A percentile compares a stretch with the other conserved stretches of the same genome.
These are phyloP conservation scores for Sebastes iracundus DNA, from an alignment of 2,797 vertebrate species.

Conservation along the genomic window DNA sequence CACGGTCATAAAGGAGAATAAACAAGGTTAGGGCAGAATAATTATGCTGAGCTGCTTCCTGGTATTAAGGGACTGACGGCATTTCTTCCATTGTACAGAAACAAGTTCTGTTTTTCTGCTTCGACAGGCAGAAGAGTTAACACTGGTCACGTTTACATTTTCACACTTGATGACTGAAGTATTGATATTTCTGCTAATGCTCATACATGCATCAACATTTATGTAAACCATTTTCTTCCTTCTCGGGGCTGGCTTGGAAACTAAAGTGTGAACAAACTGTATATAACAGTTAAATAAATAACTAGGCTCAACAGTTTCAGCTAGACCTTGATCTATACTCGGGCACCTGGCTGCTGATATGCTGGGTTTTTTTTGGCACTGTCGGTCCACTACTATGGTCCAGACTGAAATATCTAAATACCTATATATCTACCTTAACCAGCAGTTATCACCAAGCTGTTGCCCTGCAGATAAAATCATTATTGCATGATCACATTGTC, in stretches of 20 bases:
- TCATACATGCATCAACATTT: not conserved
- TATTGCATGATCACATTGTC: not conserved
- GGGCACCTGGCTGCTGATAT: not conserved
- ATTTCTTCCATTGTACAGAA: constrained; percentile 51
- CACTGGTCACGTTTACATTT: constrained; percentile 17
- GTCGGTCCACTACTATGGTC: not conserved
- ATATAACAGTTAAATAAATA: not conserved
- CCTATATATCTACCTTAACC: not conserved
- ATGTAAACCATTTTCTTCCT: not conserved
- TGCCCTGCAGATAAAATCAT: not conserved
- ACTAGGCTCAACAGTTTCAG: not conserved
- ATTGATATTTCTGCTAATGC: not conserved
- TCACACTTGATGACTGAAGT: not conserved
- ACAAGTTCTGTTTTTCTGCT: constrained; percentile 21
- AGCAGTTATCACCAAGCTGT: not conserved
- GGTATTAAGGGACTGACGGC: constrained; percentile 61
- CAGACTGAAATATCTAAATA: not conserved
- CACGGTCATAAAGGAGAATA: constrained; percentile 71
- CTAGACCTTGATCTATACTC: not conserved
- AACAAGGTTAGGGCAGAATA: constrained; percentile 77
- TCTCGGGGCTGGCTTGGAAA: not conserved
- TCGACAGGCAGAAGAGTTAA: constrained; percentile 13
- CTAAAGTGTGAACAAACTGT: constrained; percentile 12
- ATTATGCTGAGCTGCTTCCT: constrained; percentile 75
- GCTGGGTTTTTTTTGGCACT: not conserved